A percentile compares a stretch with the other conserved stretches of the same genome.
These are phyloP conservation scores for Dexiosoma caninum DNA, from an alignment of 2,888 invertebrate genomes.

Conservation along the genomic window DNA sequence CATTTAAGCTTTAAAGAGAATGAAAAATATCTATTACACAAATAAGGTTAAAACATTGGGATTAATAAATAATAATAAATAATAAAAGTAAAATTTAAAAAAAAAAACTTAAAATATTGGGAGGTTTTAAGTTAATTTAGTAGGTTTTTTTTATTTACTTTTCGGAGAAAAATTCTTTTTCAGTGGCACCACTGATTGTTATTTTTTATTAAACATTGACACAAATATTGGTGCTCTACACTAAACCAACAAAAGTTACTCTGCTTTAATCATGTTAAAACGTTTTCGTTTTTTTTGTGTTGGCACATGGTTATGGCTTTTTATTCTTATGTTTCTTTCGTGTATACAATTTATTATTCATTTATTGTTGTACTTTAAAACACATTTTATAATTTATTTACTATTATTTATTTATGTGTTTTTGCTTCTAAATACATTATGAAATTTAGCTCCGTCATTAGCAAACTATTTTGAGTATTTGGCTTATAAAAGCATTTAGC, in stretches of 20 bases:
- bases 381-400: neutral
- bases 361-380: neutral
- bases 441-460: neutral
- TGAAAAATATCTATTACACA: no score
- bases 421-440: neutral
- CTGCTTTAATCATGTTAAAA: constrained; percentile 5
- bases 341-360: neutral
- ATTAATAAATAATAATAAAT: no score
- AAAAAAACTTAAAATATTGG: no score
- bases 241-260: neutral
- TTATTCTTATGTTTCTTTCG: constrained; percentile 11
- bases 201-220: neutral
- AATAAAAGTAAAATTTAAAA: no score
- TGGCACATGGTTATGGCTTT: neutral
- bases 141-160: no score
- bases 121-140: no score
- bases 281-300: neutral
- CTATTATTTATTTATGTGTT: neutral
- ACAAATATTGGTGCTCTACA: neutral
- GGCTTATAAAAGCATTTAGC: neutral
- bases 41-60: no score
- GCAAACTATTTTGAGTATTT: neutral
- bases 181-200: no score
- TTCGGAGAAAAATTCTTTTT: no score
- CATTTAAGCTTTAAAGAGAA: no score